Percentiles rank a stretch among this genome's conserved stretches.
phyloP scores from a whole-genome alignment of 2,888 invertebrate species.

The Sphecodes monilicornis region DNA sequence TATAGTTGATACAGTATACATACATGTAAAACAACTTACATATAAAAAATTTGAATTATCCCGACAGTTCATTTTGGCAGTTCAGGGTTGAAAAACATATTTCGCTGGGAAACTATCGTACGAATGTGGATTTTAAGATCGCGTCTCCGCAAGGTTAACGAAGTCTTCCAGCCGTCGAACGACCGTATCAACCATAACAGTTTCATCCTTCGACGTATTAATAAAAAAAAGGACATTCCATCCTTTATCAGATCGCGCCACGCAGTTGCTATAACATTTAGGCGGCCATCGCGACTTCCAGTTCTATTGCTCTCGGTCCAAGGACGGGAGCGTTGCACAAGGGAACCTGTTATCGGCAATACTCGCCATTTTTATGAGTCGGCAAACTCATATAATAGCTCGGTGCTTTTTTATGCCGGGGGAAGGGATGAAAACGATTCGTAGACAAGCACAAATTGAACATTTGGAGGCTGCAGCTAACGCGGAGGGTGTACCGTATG shows the following conservation, averaged over 20 bases:
- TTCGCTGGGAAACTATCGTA: neutral
- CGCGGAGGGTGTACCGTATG: too few relatives aligned
- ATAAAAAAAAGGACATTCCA: constrained; percentile 1
- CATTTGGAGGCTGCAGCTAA: neutral
- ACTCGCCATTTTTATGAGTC: constrained; percentile 70
- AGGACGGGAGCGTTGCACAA: constrained; percentile 47
- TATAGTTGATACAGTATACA: too few relatives aligned
- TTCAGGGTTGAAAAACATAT: neutral
- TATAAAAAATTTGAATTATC: neutral
- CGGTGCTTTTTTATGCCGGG: constrained; percentile 17
- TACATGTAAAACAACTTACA: too few relatives aligned
- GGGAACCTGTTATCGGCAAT: constrained; percentile 64
- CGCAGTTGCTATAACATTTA: constrained; percentile 21
- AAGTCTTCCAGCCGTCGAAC: neutral
- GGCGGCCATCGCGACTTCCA: constrained; percentile 43
- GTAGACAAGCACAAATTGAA: neutral
- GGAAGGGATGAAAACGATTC: neutral
- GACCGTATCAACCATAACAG: constrained; percentile 2
- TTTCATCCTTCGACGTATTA: constrained; percentile 7
- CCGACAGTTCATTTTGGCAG: neutral
- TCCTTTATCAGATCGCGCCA: constrained; percentile 29
- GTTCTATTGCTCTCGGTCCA: constrained; percentile 33
- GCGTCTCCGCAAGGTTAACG: neutral
- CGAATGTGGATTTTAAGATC: neutral
- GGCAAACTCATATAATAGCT: constrained; percentile 64